A percentile compares a stretch with the other conserved stretches of the same genome.
Evolutionary conservation across 2,888 invertebrate species (phyloP).

Genomic region (Drosophila neotestacea): DNA sequence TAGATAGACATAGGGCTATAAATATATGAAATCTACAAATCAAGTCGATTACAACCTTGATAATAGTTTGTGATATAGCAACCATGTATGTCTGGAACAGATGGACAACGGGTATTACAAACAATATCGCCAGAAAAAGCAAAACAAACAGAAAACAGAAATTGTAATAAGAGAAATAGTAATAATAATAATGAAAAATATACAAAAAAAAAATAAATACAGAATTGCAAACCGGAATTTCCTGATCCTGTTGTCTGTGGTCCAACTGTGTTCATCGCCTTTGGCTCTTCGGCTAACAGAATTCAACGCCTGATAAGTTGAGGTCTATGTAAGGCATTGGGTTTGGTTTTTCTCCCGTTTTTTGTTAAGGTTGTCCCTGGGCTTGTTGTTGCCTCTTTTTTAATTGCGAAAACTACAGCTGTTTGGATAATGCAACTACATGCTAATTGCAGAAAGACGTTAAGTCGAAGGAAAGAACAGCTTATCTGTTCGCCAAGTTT

Average conservation of each 20-base stretch:
- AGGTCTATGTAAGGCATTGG: slow-evolving; percentile 74
- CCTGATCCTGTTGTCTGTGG: slow-evolving; percentile 74
- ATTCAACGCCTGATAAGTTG: slow-evolving; percentile 32
- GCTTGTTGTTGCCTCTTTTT: slow-evolving; percentile 17
- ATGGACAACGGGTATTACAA: slow-evolving; percentile 19
- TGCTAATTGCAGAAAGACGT: too few species aligned
- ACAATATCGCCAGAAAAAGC: slow-evolving; percentile 9
- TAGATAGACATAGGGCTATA: background rate
- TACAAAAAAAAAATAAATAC: slow-evolving; percentile 14
- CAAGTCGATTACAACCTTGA: background rate
- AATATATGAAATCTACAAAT: slow-evolving; percentile 2
- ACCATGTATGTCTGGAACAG: background rate
- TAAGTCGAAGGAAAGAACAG: too few species aligned
- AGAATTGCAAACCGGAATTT: slow-evolving; percentile 78
- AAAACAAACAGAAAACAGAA: slow-evolving; percentile 31
- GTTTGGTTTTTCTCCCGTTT: slow-evolving; percentile 43
- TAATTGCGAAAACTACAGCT: slow-evolving; percentile 18
- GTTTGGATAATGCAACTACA: slow-evolving; percentile 12
- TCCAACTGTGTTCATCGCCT: slow-evolving; percentile 65
- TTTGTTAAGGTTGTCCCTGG: background rate
- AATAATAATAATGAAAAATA: slow-evolving; percentile 24
- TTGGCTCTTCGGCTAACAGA: slow-evolving; percentile 46
- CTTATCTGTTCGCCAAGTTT: too few species aligned
- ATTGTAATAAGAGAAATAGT: slow-evolving; percentile 62
- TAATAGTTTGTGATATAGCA: slow-evolving; percentile 5